Conservation (phyloP, 2,888 invertebrate genomes). For the Nipponacmea schrenckii region DNA sequence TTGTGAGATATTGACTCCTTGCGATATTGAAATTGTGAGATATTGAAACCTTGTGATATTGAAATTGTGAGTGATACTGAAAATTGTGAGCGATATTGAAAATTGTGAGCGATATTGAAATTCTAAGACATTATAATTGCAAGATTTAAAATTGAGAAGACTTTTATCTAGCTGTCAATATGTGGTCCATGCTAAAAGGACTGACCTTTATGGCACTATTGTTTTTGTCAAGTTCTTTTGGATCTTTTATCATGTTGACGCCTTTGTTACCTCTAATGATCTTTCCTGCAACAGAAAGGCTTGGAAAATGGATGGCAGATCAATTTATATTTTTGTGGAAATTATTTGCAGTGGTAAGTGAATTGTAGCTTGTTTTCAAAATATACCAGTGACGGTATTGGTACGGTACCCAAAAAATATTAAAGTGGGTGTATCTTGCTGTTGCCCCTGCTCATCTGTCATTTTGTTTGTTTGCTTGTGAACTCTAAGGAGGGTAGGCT, state of each 20-base stretch:
- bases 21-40: too few relatives aligned
- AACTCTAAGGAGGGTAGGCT: too few relatives aligned
- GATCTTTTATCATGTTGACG: slow-evolving; percentile 74
- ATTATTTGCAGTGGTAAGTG: slow-evolving; percentile 82
- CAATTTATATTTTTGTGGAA: slow-evolving; percentile 83
- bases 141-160: too few relatives aligned
- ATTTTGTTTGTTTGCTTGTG: neutral
- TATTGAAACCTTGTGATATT: too few relatives aligned
- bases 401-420: neutral
- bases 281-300: slow-evolving; percentile 73
- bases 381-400: neutral
- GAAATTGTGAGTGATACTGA: too few relatives aligned
- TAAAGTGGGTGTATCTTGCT: too few relatives aligned
- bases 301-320: slow-evolving; percentile 78
- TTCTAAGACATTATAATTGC: too few relatives aligned
- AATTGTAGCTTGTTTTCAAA: neutral
- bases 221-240: slow-evolving; percentile 57
- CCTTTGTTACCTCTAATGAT: slow-evolving; percentile 79
- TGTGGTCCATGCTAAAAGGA: slow-evolving; percentile 23
- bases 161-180: too few relatives aligned
- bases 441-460: neutral
- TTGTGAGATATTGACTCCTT: too few relatives aligned
- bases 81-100: too few relatives aligned
- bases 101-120: too few relatives aligned
- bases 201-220: slow-evolving; percentile 41